Evolutionary conservation across 2,113 vertebrate genomes (phyloP).

Genomic region (Thunnus maccoyii): DNA sequence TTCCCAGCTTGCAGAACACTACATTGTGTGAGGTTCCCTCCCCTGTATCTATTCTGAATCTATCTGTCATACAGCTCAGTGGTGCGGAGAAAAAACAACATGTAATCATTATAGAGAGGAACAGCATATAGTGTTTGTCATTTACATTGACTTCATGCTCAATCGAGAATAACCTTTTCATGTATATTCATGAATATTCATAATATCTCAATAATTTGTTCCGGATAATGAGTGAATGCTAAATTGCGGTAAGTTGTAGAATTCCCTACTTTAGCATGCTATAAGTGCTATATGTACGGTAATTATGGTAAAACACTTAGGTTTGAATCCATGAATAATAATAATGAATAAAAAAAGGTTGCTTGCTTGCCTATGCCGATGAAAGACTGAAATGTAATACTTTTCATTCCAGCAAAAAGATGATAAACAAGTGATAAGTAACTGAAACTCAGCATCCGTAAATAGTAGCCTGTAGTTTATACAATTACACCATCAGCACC

Average conservation of each 20-base stretch:
- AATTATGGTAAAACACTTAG: neutral
- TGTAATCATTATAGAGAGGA: constrained; percentile 30
- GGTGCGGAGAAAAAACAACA: constrained; percentile 33
- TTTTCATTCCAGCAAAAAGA: neutral
- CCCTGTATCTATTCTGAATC: neutral
- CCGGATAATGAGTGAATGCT: neutral
- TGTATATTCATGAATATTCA: constrained; percentile 36
- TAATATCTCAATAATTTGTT: constrained; percentile 1
- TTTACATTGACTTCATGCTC: constrained; percentile 26
- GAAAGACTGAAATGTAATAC: neutral
- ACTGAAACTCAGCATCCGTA: neutral
- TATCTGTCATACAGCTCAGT: constrained; percentile 30
- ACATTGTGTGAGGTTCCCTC: neutral
- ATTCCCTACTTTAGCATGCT: neutral
- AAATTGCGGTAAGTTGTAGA: neutral
- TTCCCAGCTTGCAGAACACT: neutral
- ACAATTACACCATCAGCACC: neutral
- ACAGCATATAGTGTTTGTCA: neutral
- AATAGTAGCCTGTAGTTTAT: neutral
- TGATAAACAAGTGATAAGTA: neutral
- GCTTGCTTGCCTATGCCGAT: neutral
- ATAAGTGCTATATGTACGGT: neutral
- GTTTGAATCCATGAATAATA: neutral
- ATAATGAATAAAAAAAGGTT: neutral
- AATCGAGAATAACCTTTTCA: constrained; percentile 2